Conservation (phyloP, 2,888 invertebrate genomes). For the Lasioglossum pauxillum region DNA sequence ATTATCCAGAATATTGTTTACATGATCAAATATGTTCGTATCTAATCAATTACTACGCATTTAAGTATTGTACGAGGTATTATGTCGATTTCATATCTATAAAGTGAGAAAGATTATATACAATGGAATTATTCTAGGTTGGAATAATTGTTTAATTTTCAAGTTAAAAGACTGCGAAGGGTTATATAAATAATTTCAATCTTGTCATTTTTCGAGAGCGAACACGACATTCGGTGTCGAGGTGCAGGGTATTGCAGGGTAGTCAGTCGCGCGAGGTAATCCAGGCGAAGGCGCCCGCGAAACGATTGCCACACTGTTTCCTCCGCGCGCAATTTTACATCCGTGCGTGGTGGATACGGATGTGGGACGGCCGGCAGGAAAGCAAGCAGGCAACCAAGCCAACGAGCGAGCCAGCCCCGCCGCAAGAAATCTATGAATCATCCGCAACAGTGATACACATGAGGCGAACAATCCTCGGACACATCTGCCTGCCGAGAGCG, state of each 20-base stretch:
- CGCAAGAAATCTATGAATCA: conserved; percentile 72
- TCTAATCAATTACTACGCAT: too few species aligned
- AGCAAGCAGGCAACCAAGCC: neutral
- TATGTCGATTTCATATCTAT: too few species aligned
- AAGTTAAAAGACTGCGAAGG: too few species aligned
- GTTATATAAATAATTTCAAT: neutral
- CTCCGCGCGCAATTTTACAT: conserved; percentile 67
- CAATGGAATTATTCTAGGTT: too few species aligned
- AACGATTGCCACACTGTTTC: conserved; percentile 71
- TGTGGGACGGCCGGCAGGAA: conserved; percentile 64
- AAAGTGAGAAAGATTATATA: too few species aligned
- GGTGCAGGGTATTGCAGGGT: conserved; percentile 67
- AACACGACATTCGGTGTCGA: conserved; percentile 39
- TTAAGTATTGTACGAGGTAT: too few species aligned
- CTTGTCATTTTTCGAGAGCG: neutral
- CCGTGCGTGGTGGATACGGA: conserved; percentile 56
- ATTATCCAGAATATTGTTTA: too few species aligned
- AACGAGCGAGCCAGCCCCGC: neutral
- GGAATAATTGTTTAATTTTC: too few species aligned
- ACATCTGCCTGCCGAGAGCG: conserved; percentile 55
- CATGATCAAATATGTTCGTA: too few species aligned
- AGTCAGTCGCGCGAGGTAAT: conserved; percentile 58
- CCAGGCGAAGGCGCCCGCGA: conserved; percentile 60
- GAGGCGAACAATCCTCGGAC: conserved; percentile 43
- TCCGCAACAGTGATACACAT: conserved; percentile 58